A percentile compares a stretch with the other conserved stretches of the same genome.
Conservation (phyloP, 2,797 vertebrate genomes). For the Lemur catta region DNA sequence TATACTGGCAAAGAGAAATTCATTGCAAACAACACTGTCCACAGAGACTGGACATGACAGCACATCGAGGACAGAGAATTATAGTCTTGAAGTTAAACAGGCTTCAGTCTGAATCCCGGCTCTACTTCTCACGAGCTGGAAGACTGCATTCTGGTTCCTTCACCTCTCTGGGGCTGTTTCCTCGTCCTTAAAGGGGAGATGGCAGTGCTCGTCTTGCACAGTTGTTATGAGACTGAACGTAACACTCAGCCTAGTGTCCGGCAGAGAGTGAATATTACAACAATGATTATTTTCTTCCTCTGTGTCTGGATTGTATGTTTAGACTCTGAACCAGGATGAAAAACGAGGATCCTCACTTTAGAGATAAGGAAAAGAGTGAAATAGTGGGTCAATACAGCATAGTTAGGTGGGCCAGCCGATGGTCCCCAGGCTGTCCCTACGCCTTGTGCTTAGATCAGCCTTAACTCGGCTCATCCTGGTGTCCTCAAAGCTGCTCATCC, state of each 20-base stretch:
- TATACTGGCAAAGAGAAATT: neutral
- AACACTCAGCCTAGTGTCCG: neutral
- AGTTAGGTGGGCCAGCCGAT: neutral
- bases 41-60: neutral
- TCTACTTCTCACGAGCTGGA: neutral
- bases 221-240: neutral
- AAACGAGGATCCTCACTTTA: neutral
- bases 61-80: neutral
- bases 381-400: neutral
- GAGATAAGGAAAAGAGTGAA: neutral
- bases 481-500: neutral
- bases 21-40: neutral
- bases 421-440: neutral
- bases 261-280: neutral
- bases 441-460: neutral
- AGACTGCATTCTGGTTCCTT: neutral
- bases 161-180: neutral
- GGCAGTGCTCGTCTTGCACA: neutral
- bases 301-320: neutral
- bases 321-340: neutral
- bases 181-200: neutral
- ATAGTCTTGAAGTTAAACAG: too few relatives aligned
- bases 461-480: neutral
- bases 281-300: neutral
- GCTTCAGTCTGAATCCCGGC: too few relatives aligned